Conservation (phyloP, 2,797 vertebrate genomes). For the Lithobates sylvaticus region DNA sequence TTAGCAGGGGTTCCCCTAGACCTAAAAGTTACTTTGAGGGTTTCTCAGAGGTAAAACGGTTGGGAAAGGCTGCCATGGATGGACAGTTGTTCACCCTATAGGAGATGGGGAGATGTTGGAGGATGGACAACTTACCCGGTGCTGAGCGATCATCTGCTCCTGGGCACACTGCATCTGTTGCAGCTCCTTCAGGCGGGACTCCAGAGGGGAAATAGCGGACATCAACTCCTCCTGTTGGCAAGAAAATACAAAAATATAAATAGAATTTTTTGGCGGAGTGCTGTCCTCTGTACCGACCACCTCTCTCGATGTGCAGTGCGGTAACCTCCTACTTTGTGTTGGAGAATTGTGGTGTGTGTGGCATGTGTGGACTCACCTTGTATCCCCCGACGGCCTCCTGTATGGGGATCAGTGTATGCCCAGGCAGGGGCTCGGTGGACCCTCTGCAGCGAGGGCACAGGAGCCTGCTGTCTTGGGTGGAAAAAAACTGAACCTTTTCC, state of each 20-base stretch:
- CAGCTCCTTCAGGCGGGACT: slow-evolving; percentile 54
- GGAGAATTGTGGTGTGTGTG: too few species aligned
- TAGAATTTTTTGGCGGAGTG: not conserved
- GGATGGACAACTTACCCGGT: slow-evolving; percentile 41
- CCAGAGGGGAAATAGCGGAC: slow-evolving; percentile 49
- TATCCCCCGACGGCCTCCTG: slow-evolving; percentile 57
- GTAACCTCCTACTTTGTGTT: too few species aligned
- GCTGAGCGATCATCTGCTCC: slow-evolving; percentile 59
- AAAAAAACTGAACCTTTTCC: slow-evolving; percentile 51
- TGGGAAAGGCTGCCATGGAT: too few species aligned
- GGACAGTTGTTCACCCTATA: too few species aligned
- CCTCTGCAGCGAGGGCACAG: slow-evolving; percentile 34
- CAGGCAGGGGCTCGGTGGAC: not conserved
- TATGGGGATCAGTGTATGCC: slow-evolving; percentile 38
- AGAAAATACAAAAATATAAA: not conserved
- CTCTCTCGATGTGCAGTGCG: too few species aligned
- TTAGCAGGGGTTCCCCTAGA: too few species aligned
- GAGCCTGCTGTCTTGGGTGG: slow-evolving; percentile 42
- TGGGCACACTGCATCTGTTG: slow-evolving; percentile 60
- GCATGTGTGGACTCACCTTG: slow-evolving; percentile 25
- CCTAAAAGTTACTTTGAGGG: too few species aligned
- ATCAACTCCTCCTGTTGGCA: slow-evolving; percentile 47
- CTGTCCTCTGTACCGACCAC: too few species aligned
- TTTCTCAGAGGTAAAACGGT: too few species aligned
- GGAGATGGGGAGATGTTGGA: too few species aligned